A percentile compares a stretch with the other conserved stretches of the same genome.
phyloP scores from a whole-genome alignment of 2,113 vertebrate species.

The Myotis brandtii region DNA sequence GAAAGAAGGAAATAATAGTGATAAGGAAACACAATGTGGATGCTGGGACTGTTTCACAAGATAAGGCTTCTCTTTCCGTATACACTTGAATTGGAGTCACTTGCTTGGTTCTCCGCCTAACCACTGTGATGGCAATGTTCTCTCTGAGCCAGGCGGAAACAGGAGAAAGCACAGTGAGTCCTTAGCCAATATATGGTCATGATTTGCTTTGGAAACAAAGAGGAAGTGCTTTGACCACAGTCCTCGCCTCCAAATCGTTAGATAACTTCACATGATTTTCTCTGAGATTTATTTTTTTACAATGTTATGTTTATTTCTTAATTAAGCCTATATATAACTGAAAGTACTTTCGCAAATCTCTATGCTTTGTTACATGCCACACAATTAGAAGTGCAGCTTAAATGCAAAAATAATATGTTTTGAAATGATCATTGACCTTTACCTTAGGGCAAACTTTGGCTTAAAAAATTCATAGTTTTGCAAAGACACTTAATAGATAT shows the following conservation, averaged over 20 bases:
- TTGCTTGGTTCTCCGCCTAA: conserved; percentile 52
- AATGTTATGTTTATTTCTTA: conserved; percentile 24
- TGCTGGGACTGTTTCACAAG: conserved; percentile 86
- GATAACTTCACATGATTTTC: background rate
- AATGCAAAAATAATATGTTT: background rate
- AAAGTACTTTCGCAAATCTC: background rate
- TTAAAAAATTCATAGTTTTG: conserved; percentile 22
- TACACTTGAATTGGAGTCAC: conserved; percentile 80
- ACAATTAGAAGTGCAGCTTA: conserved; percentile 30
- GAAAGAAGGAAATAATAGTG: conserved; percentile 88
- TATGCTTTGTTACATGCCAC: background rate
- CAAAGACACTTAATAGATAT: background rate
- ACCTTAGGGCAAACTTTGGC: background rate
- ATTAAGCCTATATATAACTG: background rate
- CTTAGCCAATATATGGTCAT: background rate
- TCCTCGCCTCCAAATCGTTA: background rate
- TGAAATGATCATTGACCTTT: background rate
- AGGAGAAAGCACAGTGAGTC: conserved; percentile 26
- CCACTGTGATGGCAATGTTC: background rate
- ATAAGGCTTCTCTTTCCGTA: conserved; percentile 86
- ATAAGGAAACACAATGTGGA: conserved; percentile 87
- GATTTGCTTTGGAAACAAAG: conserved; percentile 7
- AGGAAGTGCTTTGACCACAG: conserved; percentile 43
- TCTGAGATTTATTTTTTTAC: conserved; percentile 24
- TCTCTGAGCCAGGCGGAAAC: conserved; percentile 59